These are phyloP conservation scores for Ylistrum balloti DNA, from an alignment of 1,140 invertebrate genomes.

Conservation along the genomic window DNA sequence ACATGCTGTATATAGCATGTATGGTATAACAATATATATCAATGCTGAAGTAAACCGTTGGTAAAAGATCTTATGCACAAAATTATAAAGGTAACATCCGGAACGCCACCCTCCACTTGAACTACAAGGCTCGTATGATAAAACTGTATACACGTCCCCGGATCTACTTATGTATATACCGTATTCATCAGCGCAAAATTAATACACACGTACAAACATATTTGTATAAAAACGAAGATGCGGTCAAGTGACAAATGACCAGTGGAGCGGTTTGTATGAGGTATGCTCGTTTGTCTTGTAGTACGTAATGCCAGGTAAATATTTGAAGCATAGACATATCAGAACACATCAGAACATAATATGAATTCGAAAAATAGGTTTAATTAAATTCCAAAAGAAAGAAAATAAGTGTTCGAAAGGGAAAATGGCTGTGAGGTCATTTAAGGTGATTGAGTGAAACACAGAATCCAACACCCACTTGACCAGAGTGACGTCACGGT, in stretches of 20 bases:
- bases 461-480: background rate
- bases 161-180: background rate
- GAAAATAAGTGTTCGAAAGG: too few species aligned
- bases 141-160: background rate
- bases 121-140: background rate
- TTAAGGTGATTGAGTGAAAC: background rate
- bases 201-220: background rate
- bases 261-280: background rate
- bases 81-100: too few species aligned
- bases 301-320: too few species aligned
- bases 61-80: too few species aligned
- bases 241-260: background rate
- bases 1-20: too few species aligned
- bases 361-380: too few species aligned
- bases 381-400: too few species aligned
- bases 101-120: background rate
- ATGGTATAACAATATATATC: too few species aligned
- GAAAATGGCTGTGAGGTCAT: slow-evolving; percentile 2
- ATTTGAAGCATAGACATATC: too few species aligned
- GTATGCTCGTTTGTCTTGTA: background rate
- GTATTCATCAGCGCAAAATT: too few species aligned
- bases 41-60: too few species aligned
- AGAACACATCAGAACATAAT: too few species aligned
- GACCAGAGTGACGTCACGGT: slow-evolving; percentile 30
- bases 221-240: background rate